Evolutionary conservation across 2,113 vertebrate species (phyloP).

Genomic region (Bubalus kerabau): DNA sequence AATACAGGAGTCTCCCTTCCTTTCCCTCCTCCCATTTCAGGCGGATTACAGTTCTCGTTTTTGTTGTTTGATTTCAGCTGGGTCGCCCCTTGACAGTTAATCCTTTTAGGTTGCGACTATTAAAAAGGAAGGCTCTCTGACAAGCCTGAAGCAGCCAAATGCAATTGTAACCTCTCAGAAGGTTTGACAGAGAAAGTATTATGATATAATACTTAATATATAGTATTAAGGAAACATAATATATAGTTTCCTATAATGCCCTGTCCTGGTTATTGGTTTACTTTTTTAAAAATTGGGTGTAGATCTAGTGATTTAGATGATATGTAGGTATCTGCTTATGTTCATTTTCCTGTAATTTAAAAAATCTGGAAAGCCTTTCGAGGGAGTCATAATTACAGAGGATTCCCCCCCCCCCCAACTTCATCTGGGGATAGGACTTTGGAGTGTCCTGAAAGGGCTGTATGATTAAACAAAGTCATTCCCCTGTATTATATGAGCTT

Average conservation of each 20-base stretch:
- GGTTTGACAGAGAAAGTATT: conserved; percentile 30
- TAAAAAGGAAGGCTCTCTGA: conserved; percentile 30
- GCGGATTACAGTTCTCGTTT: conserved; percentile 54
- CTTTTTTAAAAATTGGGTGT: not conserved
- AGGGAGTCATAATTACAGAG: conserved; percentile 2
- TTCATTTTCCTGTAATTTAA: conserved; percentile 43
- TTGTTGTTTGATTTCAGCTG: conserved; percentile 64
- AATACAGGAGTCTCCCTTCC: conserved; percentile 52
- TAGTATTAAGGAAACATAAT: not conserved
- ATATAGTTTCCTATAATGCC: not conserved
- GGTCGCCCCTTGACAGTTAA: conserved; percentile 44
- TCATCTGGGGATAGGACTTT: conserved; percentile 7
- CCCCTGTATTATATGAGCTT: conserved; percentile 8
- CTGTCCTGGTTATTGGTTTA: not conserved
- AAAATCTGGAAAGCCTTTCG: conserved; percentile 16
- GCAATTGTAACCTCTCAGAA: conserved; percentile 39
- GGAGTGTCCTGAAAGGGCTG: not conserved
- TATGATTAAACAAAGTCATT: conserved; percentile 13
- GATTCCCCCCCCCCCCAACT: not conserved
- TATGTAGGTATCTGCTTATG: not conserved
- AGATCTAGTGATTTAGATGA: not conserved
- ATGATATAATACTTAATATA: not conserved
- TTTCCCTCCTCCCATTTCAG: conserved; percentile 37
- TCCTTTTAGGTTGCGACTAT: conserved; percentile 43
- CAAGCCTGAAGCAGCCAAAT: conserved; percentile 29